Evolutionary conservation across 1,140 invertebrate species (phyloP).

Genomic region (Frieseomelitta varia): DNA sequence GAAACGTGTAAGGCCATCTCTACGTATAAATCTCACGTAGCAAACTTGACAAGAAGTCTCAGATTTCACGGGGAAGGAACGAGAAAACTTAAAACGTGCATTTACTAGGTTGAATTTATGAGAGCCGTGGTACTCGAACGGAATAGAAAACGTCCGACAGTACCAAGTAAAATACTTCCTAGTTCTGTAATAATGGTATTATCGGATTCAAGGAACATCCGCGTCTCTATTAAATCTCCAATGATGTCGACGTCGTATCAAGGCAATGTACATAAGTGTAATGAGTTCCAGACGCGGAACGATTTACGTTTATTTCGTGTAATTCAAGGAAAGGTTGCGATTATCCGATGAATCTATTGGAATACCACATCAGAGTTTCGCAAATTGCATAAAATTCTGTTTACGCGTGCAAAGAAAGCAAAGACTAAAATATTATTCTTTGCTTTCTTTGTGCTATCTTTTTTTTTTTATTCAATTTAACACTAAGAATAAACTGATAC

Average conservation of each 20-base stretch:
- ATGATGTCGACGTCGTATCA: not conserved
- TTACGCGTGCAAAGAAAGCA: not conserved
- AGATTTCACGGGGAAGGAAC: slow-evolving; percentile 29
- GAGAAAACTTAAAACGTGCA: slow-evolving; percentile 29
- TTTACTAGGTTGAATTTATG: slow-evolving; percentile 26
- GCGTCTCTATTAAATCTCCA: not conserved
- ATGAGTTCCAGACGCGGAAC: not conserved
- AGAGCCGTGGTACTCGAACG: not conserved
- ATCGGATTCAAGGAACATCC: not conserved
- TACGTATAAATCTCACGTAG: slow-evolving; percentile 40
- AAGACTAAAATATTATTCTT: not conserved
- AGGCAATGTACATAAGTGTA: not conserved
- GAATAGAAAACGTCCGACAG: slow-evolving; percentile 19
- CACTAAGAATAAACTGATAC: too few relatives aligned
- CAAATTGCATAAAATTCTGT: slow-evolving; percentile 1
- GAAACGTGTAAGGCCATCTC: slow-evolving; percentile 11
- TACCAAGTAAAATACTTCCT: slow-evolving; percentile 9
- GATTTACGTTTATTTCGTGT: not conserved
- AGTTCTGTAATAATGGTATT: slow-evolving; percentile 7
- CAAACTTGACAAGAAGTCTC: slow-evolving; percentile 39
- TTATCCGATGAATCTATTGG: not conserved
- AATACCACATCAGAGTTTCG: not conserved
- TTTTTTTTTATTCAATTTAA: too few relatives aligned
- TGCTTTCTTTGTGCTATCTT: not conserved
- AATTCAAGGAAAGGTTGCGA: slow-evolving; percentile 1